Conservation (phyloP, 2,888 invertebrate species). For the Ametastegia equiseti region DNA sequence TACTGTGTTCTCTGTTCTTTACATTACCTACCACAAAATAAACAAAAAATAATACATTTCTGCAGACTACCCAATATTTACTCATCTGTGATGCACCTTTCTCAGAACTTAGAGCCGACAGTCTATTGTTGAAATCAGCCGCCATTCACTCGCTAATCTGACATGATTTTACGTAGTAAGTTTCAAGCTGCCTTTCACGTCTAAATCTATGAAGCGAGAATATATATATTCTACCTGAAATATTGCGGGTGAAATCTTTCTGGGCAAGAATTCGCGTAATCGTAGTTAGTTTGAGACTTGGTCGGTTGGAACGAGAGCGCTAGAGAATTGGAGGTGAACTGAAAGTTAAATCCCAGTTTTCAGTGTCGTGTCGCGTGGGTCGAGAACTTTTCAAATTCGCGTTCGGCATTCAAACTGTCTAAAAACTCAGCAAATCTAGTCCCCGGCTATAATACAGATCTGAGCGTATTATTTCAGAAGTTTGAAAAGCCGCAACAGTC, state of each 20-base stretch:
- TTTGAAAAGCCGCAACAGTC: conserved; percentile 40
- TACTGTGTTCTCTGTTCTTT: neutral
- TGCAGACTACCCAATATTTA: conserved; percentile 3
- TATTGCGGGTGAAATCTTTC: conserved; percentile 17
- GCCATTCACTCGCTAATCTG: conserved; percentile 36
- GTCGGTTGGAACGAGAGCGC: conserved; percentile 9
- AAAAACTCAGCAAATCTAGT: conserved; percentile 41
- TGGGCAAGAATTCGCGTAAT: conserved; percentile 33
- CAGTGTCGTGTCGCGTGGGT: neutral
- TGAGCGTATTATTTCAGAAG: conserved; percentile 36
- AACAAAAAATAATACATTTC: neutral
- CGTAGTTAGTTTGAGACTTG: conserved; percentile 33
- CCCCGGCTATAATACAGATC: conserved; percentile 11
- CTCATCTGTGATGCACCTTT: conserved; percentile 8
- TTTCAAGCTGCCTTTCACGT: neutral
- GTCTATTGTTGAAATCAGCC: conserved; percentile 37
- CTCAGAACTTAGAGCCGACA: neutral
- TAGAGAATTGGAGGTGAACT: conserved; percentile 8
- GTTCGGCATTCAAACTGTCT: conserved; percentile 38
- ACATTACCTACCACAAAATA: neutral
- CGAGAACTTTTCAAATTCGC: conserved; percentile 41
- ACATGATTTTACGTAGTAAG: conserved; percentile 22
- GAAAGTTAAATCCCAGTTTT: conserved; percentile 36
- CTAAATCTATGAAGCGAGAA: neutral
- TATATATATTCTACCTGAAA: conserved; percentile 32